phyloP scores from a whole-genome alignment of 2,797 vertebrate genomes.

The Dicrostonyx torquatus region DNA sequence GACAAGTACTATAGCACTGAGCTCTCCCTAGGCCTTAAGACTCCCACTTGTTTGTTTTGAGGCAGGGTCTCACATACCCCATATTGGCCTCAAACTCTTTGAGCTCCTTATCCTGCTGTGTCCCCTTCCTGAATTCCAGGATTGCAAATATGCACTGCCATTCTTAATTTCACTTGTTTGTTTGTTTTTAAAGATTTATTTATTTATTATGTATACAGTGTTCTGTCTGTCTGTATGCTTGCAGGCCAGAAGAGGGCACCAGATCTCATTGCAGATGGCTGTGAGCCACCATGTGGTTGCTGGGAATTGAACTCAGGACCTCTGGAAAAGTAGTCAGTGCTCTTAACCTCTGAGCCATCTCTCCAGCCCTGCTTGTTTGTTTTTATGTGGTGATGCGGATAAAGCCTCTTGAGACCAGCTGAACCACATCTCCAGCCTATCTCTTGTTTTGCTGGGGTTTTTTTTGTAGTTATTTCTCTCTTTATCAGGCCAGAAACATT shows the following conservation, averaged over 20 bases:
- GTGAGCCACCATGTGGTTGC: too few relatives aligned
- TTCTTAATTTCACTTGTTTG: background rate
- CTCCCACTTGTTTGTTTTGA: background rate
- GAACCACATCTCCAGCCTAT: background rate
- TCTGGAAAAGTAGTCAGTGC: too few relatives aligned
- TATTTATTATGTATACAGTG: too few relatives aligned
- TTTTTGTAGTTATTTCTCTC: background rate
- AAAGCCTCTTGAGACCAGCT: background rate
- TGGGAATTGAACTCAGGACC: too few relatives aligned
- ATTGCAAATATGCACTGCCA: background rate
- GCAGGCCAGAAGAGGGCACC: too few relatives aligned
- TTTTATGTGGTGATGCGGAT: background rate
- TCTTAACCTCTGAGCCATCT: too few relatives aligned
- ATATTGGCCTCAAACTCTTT: background rate
- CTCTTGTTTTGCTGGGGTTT: background rate
- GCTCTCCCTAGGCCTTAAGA: background rate
- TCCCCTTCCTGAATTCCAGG: background rate
- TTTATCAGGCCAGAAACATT: constrained; percentile 5
- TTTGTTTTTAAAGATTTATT: too few relatives aligned
- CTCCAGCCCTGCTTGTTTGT: background rate
- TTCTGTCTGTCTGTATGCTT: too few relatives aligned
- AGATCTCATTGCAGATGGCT: too few relatives aligned
- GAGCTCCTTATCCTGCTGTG: background rate
- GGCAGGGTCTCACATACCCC: background rate
- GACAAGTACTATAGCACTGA: background rate